Evolutionary conservation across 2,888 invertebrate species (phyloP).

Genomic region (Entomobrya multifasciata): DNA sequence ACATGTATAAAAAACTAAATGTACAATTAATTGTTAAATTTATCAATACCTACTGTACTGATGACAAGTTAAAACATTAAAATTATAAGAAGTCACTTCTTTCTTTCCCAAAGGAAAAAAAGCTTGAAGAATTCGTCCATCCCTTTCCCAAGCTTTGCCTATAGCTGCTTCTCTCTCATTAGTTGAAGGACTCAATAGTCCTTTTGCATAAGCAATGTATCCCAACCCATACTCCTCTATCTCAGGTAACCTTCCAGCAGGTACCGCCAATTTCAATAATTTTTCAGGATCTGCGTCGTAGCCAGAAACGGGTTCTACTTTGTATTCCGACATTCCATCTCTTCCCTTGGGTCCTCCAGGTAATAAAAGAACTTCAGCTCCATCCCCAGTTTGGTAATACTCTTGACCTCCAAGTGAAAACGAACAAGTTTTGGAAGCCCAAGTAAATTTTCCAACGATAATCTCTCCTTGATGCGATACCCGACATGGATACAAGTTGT

Average conservation of each 20-base stretch:
- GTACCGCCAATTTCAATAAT: not conserved
- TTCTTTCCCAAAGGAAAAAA: slow-evolving; percentile 12
- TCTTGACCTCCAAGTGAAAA: not conserved
- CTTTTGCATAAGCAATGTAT: not conserved
- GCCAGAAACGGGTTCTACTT: not conserved
- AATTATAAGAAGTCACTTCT: not conserved
- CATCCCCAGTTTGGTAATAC: not conserved
- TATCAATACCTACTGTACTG: not conserved
- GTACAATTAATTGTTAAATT: too few relatives aligned
- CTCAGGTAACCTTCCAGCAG: not conserved
- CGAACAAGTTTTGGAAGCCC: not conserved
- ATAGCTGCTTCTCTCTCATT: not conserved
- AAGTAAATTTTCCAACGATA: not conserved
- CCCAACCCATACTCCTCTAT: not conserved
- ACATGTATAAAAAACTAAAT: not conserved
- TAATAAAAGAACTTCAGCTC: slow-evolving; percentile 1
- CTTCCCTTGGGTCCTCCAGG: not conserved
- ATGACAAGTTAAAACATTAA: not conserved
- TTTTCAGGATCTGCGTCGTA: not conserved
- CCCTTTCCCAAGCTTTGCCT: not conserved
- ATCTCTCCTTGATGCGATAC: slow-evolving; percentile 3
- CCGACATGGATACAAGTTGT: slow-evolving; percentile 1
- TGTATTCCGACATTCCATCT: not conserved
- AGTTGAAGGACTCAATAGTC: not conserved
- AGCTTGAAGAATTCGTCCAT: not conserved